Conservation (phyloP, 2,113 vertebrate genomes). For the Panthera tigris region DNA sequence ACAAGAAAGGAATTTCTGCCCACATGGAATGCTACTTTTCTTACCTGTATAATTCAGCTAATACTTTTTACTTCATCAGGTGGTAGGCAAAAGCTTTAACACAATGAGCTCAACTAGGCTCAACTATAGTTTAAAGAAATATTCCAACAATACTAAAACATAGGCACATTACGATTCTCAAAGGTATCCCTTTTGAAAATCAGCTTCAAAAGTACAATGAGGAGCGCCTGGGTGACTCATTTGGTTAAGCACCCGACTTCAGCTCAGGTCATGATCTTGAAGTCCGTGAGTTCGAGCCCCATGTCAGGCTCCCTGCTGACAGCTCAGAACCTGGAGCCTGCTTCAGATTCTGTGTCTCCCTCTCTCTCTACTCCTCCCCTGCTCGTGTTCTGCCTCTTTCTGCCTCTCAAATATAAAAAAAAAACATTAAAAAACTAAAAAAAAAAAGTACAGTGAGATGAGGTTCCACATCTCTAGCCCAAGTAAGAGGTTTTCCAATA, state of each 20-base stretch:
- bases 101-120: not conserved
- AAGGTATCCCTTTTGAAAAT: constrained; percentile 15
- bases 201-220: not conserved
- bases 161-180: not conserved
- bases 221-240: not conserved
- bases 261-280: not conserved
- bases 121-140: constrained; percentile 46
- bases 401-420: not conserved
- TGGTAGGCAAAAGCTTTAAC: constrained; percentile 5
- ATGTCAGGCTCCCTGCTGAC: not conserved
- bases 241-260: not conserved
- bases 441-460: not conserved
- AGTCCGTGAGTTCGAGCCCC: not conserved
- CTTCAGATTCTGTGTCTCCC: not conserved
- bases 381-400: not conserved
- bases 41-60: not conserved
- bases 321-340: not conserved
- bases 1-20: not conserved
- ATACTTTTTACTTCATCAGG: constrained; percentile 23
- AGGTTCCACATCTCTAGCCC: not conserved
- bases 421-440: not conserved
- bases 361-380: not conserved
- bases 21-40: not conserved
- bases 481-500: not conserved
- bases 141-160: not conserved